These are phyloP conservation scores for Nothobranchius furzeri DNA, from an alignment of 2,113 vertebrate species.

Conservation along the genomic window DNA sequence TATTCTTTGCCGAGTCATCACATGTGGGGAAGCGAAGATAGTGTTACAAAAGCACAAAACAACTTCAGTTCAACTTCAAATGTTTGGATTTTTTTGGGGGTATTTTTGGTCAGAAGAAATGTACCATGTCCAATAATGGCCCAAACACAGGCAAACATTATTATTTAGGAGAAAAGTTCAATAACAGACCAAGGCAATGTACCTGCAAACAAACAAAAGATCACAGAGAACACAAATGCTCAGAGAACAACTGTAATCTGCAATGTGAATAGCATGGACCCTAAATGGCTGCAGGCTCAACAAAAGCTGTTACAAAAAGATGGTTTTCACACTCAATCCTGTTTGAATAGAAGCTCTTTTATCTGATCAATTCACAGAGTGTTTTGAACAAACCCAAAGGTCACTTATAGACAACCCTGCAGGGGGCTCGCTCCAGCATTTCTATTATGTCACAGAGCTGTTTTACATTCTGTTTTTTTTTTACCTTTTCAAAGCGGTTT, in stretches of 20 bases:
- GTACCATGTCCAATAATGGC: not conserved
- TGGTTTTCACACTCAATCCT: constrained; percentile 24
- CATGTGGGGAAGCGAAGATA: not conserved
- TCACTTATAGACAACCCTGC: constrained; percentile 29
- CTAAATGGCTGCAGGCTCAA: constrained; percentile 27
- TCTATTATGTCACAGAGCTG: constrained; percentile 8
- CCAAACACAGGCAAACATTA: constrained; percentile 16
- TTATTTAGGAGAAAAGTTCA: constrained; percentile 6
- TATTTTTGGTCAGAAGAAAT: not conserved
- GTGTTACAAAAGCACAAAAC: not conserved
- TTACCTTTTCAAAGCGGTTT: not conserved
- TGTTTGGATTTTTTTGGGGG: too few relatives aligned
- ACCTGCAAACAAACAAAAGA: constrained; percentile 31
- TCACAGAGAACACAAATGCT: constrained; percentile 16
- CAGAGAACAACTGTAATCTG: constrained; percentile 33
- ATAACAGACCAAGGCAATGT: not conserved
- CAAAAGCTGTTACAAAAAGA: constrained; percentile 28
- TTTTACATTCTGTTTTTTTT: constrained; percentile 6
- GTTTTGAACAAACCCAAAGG: constrained; percentile 40
- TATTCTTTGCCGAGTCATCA: not conserved
- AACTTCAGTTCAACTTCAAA: not conserved
- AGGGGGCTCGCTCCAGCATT: constrained; percentile 12
- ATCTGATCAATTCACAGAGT: constrained; percentile 53
- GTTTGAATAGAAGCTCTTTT: constrained; percentile 49
- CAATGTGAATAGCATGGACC: constrained; percentile 8